These are phyloP conservation scores for Cydia pomonella DNA, from an alignment of 1,140 invertebrate genomes.

Conservation along the genomic window DNA sequence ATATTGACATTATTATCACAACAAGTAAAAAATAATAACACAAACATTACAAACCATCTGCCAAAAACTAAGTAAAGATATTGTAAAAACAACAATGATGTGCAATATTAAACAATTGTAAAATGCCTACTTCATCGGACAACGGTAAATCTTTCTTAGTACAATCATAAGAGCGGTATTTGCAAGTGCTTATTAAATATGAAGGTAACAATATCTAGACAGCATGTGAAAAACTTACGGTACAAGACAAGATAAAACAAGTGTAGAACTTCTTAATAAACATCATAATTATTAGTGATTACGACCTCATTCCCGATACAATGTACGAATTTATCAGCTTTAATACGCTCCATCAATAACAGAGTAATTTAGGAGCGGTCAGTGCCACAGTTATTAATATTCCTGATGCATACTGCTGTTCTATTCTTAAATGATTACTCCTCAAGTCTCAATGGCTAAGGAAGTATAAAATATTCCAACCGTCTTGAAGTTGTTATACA, in stretches of 20 bases:
- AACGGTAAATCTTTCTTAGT: neutral
- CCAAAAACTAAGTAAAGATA: too few species aligned
- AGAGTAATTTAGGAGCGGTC: slow-evolving; percentile 16
- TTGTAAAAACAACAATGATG: too few species aligned
- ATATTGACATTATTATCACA: too few species aligned
- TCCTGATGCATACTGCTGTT: neutral
- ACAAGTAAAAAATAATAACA: too few species aligned
- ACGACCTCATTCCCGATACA: neutral
- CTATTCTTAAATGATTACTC: slow-evolving; percentile 6
- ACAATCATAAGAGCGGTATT: neutral
- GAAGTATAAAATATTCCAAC: neutral
- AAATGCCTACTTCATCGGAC: too few species aligned
- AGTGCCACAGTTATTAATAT: slow-evolving; percentile 28
- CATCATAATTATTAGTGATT: slow-evolving; percentile 14
- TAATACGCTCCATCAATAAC: slow-evolving; percentile 10
- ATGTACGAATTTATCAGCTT: neutral
- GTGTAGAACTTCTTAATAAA: neutral
- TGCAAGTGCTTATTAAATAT: too few species aligned
- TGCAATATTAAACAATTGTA: too few species aligned
- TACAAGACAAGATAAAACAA: neutral
- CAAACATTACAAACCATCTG: too few species aligned
- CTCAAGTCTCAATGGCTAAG: neutral
- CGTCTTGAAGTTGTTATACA: neutral
- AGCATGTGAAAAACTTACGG: neutral
- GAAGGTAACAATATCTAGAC: too few species aligned